phyloP scores from a whole-genome alignment of 1,140 invertebrate genomes.

The Euura lappo region DNA sequence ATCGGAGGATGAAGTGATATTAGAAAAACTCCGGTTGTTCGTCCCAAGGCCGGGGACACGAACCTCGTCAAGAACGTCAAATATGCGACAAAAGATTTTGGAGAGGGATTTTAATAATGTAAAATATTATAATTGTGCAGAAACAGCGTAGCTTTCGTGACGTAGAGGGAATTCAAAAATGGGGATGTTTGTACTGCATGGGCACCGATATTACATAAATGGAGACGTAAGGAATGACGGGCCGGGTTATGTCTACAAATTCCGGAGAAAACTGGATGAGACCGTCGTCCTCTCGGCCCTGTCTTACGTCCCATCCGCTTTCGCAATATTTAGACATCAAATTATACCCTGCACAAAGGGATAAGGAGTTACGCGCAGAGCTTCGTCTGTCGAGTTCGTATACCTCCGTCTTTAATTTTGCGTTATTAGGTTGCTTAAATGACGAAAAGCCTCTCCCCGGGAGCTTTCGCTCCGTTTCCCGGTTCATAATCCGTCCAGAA shows the following conservation, averaged over 20 bases:
- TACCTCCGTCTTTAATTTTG: neutral
- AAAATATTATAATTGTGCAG: constrained; percentile 42
- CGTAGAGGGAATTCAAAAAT: neutral
- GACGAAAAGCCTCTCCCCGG: too few species aligned
- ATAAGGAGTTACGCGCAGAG: neutral
- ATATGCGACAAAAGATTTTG: constrained; percentile 48
- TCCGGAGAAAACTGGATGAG: too few species aligned
- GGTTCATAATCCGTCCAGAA: too few species aligned
- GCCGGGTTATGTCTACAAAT: neutral
- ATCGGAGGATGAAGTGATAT: too few species aligned
- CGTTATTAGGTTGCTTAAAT: too few species aligned
- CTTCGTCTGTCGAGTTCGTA: neutral
- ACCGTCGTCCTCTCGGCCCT: too few species aligned
- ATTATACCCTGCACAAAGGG: neutral
- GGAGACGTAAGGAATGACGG: neutral
- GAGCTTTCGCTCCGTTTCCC: too few species aligned
- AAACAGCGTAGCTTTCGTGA: constrained; percentile 11
- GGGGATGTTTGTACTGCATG: neutral
- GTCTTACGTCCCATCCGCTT: neutral
- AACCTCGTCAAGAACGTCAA: constrained; percentile 46
- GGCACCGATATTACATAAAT: too few species aligned
- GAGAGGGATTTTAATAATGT: constrained; percentile 37
- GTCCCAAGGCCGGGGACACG: constrained; percentile 39
- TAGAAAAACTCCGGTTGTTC: constrained; percentile 35
- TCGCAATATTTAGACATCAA: neutral